Base-by-base conservation (phyloP, 1,140 invertebrate species). In the Cotesia typhae region DNA sequence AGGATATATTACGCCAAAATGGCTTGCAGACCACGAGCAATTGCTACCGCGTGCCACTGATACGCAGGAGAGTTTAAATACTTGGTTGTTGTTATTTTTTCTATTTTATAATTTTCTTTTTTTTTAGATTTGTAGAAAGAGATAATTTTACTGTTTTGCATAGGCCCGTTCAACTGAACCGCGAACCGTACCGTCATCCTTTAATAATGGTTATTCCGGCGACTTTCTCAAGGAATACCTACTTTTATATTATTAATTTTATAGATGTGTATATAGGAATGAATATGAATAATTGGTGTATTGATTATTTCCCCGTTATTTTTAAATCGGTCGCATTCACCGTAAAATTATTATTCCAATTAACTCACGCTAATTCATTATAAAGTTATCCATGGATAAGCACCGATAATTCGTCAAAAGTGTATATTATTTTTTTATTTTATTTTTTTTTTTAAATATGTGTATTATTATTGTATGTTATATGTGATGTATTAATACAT, bases 1-100 rank as follows among this genome's bases (percentile, higher is more conserved):
- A 67, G 66, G 66, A 67, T 67, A 41, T 67, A 67, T 67, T 67
- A 67, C 51, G 52, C 66, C 66, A 67, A 67, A 67, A 67, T 51
- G 52, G 41, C 51, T 51, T n/a, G 14, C 66, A 55, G 60, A 63
- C 60, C 66, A 36, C 66, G 20, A 55, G 66, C 66, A 67, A 67
- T 67, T 67, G 66, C 66, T 67, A 67, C 66, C 66, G 66, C 66
- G 66, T 67, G 66, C 52, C 66, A 67, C 66, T 67, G 66, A 67
- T 67, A 67, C 51, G 66, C 66, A 67, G 55, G 20, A 12, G 14
- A 67, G 41, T 63, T 35, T 20, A 28, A 59, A 47, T 47, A 47
- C 41, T 47, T 47, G 5, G 28, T 28, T 28, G 28, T 28, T 28
- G 28, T 3, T 63, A 35, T 63, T 14, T 17, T 17, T 10, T 10